Percentiles rank a stretch among this genome's conserved stretches.
Evolutionary conservation across 2,888 invertebrate species (phyloP).

Genomic region (Agrotis ipsilon): DNA sequence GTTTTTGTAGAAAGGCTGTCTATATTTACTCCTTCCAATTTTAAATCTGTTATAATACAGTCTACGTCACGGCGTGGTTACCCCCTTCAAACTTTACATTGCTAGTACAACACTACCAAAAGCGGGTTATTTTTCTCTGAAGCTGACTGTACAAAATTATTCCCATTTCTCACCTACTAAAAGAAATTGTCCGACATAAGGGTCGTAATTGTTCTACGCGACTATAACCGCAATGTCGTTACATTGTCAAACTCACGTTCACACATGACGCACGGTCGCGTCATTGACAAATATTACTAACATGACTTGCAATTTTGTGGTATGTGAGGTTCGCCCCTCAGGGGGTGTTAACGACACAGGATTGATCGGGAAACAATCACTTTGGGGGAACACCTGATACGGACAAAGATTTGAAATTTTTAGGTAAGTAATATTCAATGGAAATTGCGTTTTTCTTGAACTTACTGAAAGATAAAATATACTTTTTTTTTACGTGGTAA

Average conservation of each 20-base stretch:
- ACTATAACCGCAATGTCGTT: slow-evolving; percentile 58
- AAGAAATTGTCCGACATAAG: not conserved
- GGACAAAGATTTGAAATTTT: not conserved
- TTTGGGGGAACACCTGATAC: slow-evolving; percentile 8
- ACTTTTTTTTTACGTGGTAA: too few species aligned
- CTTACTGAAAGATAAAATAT: too few species aligned
- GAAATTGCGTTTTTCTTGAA: not conserved
- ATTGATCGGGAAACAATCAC: slow-evolving; percentile 44
- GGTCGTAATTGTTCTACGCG: slow-evolving; percentile 44
- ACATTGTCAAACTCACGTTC: slow-evolving; percentile 63
- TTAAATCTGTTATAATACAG: too few species aligned
- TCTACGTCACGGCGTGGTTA: too few species aligned
- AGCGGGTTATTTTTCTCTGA: too few species aligned
- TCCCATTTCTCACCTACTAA: not conserved
- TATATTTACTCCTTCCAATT: too few species aligned
- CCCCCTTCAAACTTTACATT: too few species aligned
- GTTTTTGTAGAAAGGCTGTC: too few species aligned
- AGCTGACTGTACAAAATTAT: slow-evolving; percentile 3
- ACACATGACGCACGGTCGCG: slow-evolving; percentile 50
- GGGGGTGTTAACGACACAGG: slow-evolving; percentile 29
- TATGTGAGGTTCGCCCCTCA: slow-evolving; percentile 7
- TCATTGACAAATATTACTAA: slow-evolving; percentile 68
- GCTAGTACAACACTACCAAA: too few species aligned
- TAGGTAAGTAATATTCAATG: not conserved
- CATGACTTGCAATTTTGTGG: slow-evolving; percentile 57